Base-by-base conservation (phyloP, 2,888 invertebrate species). In the Nezara viridula region DNA sequence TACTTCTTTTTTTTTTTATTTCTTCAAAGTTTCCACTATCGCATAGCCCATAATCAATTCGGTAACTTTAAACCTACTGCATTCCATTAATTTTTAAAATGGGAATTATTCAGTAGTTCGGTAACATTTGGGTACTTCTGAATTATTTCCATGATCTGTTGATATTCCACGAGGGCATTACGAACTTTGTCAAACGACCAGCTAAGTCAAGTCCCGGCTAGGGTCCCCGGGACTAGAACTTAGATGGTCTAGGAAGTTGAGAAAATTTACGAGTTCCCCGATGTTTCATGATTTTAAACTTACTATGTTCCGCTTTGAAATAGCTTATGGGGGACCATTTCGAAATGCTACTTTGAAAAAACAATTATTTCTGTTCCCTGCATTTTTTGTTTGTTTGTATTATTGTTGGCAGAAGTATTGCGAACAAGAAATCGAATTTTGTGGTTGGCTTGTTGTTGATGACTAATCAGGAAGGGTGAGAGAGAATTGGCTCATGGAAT, bases 231-330 rank as follows among this genome's bases (percentile, higher is more conserved):
- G 2, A 0, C 77, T 40, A 77, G 77, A 77, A 77, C 40, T 77
- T 77, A 77, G 40, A 77, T 24, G 77, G 77, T 40, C 77, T 77
- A 77, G 77, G 37, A 73, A 73, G 37, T 73, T 73, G 16, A 21
- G 32, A 32, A 19, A 77, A 77, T 37, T 77, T 77, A 77, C 77
- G 77, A 77, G 77, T 40, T 40, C 24, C 40, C 37, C 77, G 19
- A 40, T 77, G 77, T 77, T 77, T 77, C 77, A 77, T 77, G 24
- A 77, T 77, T 77, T 77, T 77, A 77, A 77, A 77, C 40, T 77
- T 77, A 40, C 37, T 55, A 24, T 37, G 40, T 77, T 40, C 77
- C 40, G 24, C 77, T 77, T 37, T 40, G 37, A 21, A 77, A 77
- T 40, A 40, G 24, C 37, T 37, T 40, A 37, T 24, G 37, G 12